Conservation (phyloP, 2,888 invertebrate species). For the Enchytraeus crypticus region DNA sequence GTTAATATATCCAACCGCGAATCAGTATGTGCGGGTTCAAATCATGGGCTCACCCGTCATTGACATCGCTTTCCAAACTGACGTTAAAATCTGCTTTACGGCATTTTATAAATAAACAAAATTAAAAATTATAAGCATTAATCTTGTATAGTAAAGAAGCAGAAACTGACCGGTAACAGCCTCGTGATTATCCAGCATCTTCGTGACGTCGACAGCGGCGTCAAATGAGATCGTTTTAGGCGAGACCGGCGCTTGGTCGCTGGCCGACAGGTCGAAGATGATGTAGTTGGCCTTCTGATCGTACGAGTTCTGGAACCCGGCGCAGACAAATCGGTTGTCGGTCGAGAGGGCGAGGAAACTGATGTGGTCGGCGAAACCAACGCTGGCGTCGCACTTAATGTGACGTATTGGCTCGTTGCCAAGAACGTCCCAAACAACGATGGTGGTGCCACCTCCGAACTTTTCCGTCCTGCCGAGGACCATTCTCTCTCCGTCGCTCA, state of each 20-base stretch:
- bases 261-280: conserved; percentile 43
- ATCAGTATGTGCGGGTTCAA: no score
- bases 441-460: conserved; percentile 43
- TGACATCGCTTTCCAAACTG: no score
- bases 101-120: no score
- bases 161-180: conserved; percentile 42
- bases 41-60: no score
- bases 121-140: no score
- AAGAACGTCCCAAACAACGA: conserved; percentile 47
- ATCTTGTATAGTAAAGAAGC: no score
- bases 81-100: no score
- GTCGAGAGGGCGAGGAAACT: conserved; percentile 38
- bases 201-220: conserved; percentile 44
- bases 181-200: conserved; percentile 43
- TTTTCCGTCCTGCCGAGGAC: conserved; percentile 41
- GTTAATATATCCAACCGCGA: no score
- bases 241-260: conserved; percentile 34
- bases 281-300: conserved; percentile 47
- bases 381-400: conserved; percentile 31
- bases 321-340: conserved; percentile 38
- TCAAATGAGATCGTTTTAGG: conserved; percentile 43
- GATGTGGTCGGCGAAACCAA: conserved; percentile 44
- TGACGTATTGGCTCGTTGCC: conserved; percentile 43
- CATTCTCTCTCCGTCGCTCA: conserved; percentile 45
- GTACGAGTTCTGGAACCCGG: conserved; percentile 46